Percentiles rank a stretch among this genome's conserved stretches.
phyloP scores from a whole-genome alignment of 2,113 vertebrate genomes.

The Passer domesticus region DNA sequence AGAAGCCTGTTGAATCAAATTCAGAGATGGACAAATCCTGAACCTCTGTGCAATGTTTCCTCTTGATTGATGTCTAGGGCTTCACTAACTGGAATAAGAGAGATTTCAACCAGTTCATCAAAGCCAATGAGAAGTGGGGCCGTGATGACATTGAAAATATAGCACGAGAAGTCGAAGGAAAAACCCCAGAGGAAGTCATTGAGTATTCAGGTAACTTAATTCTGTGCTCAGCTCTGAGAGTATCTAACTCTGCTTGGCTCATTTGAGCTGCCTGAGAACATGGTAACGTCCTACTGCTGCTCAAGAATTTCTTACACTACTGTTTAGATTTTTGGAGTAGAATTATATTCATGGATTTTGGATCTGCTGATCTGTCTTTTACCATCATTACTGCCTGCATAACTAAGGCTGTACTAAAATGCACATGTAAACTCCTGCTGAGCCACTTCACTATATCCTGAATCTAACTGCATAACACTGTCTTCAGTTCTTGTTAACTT shows the following conservation, averaged over 20 bases:
- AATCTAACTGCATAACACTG: neutral
- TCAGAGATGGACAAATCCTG: neutral
- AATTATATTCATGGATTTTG: neutral
- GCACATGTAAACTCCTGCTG: neutral
- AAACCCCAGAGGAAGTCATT: constrained; percentile 97
- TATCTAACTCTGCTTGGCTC: neutral
- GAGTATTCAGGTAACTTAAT: constrained; percentile 92
- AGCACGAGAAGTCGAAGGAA: constrained; percentile 95
- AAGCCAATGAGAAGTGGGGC: constrained; percentile 99
- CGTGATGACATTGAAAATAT: constrained; percentile 98
- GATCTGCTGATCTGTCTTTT: neutral
- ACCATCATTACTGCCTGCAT: accelerated
- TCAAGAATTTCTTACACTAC: neutral
- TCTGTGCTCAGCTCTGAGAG: neutral
- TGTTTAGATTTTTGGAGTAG: neutral
- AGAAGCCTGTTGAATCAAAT: neutral
- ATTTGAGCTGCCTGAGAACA: neutral
- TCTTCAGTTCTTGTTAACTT: neutral
- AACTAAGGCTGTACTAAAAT: neutral
- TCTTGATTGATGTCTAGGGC: constrained; percentile 77
- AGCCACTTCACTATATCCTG: neutral
- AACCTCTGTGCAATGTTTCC: neutral
- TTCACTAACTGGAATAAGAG: constrained; percentile 99
- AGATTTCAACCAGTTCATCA: constrained; percentile 99
- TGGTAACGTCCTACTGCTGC: too few relatives aligned